Conservation (phyloP, 1,140 invertebrate genomes). For the Aphelinus atriplicis region DNA sequence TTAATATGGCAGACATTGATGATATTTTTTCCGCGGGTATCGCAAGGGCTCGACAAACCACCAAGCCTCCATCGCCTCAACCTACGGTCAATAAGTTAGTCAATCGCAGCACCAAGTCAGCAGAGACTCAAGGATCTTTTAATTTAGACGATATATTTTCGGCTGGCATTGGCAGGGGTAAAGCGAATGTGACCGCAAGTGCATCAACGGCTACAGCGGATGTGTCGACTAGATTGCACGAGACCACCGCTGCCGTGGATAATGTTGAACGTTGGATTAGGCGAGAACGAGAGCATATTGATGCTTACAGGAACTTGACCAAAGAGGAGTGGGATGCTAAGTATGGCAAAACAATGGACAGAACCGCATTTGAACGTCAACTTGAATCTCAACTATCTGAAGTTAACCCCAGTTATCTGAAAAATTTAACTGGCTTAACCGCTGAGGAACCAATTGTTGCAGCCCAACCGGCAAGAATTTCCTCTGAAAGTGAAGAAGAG, state of each 20-base stretch:
- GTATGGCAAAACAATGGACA: constrained; percentile 45
- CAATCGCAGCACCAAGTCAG: constrained; percentile 11
- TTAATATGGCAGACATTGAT: constrained; percentile 47
- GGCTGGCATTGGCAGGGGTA: constrained; percentile 52
- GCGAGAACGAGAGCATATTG: constrained; percentile 51
- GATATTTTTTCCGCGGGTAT: constrained; percentile 51
- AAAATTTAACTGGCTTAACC: constrained; percentile 16
- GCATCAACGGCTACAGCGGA: not conserved
- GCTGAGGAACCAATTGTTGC: not conserved
- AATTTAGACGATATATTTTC: constrained; percentile 56
- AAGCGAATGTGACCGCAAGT: constrained; percentile 30
- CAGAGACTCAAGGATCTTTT: constrained; percentile 31
- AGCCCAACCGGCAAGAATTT: not conserved
- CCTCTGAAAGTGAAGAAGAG: constrained; percentile 37
- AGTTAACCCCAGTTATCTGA: constrained; percentile 24
- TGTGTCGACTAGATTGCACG: not conserved
- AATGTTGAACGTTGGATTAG: constrained; percentile 47
- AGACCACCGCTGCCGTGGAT: constrained; percentile 18
- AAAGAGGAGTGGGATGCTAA: constrained; percentile 64
- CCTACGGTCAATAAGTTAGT: not conserved
- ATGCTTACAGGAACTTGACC: constrained; percentile 58
- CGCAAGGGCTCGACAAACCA: constrained; percentile 42
- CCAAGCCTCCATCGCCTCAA: constrained; percentile 32
- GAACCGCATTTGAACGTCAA: constrained; percentile 37
- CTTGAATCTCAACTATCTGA: constrained; percentile 28